Conservation (phyloP, 2,113 vertebrate genomes). For the Dasypus novemcinctus region DNA sequence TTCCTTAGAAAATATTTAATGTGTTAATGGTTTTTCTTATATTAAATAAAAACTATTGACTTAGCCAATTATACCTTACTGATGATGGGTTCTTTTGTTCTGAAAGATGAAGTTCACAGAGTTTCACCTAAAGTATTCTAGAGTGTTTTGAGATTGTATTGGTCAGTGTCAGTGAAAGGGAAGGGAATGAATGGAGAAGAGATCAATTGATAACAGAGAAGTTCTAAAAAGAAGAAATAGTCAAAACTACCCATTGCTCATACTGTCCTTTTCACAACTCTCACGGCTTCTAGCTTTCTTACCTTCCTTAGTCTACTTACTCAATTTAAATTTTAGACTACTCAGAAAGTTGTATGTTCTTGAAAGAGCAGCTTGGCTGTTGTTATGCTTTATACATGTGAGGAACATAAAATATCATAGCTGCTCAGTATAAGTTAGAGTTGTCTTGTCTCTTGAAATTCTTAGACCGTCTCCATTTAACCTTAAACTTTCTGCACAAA, state of each 20-base stretch:
- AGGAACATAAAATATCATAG: not conserved
- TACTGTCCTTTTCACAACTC: not conserved
- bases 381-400: not conserved
- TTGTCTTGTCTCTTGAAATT: not conserved
- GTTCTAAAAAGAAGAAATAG: not conserved
- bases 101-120: not conserved
- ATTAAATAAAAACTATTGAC: not conserved
- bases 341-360: not conserved
- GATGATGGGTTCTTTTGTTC: not conserved
- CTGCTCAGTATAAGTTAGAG: not conserved
- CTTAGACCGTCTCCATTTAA: not conserved
- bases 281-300: not conserved
- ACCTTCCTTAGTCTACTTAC: not conserved
- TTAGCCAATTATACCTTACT: not conserved
- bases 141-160: not conserved
- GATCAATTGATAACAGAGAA: not conserved
- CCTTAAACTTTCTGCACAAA: not conserved
- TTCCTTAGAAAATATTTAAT: not conserved
- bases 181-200: not conserved
- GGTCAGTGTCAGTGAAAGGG: not conserved
- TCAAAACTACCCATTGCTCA: not conserved
- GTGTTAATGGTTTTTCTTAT: not conserved
- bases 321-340: slow-evolving; percentile 15
- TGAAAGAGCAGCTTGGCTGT: not conserved
- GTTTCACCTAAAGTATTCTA: not conserved